A percentile compares a stretch with the other conserved stretches of the same genome.
Evolutionary conservation across 92 coral and sea anemone species (phyloP).

Genomic region (Bergia sp.): DNA sequence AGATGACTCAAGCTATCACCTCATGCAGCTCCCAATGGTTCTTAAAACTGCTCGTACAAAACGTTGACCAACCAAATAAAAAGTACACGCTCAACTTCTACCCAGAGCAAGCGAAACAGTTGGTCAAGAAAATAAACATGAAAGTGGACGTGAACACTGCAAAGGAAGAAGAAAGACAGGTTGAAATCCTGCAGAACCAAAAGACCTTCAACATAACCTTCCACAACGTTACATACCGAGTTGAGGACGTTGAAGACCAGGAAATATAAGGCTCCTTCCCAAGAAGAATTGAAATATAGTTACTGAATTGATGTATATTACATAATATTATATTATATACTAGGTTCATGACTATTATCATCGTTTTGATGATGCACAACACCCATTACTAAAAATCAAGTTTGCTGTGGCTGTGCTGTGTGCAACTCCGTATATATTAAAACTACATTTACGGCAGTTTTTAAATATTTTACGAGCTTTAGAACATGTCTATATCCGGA

Average conservation of each 20-base stretch:
- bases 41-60: background rate
- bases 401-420: too few species aligned
- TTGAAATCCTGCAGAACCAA: background rate
- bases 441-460: too few species aligned
- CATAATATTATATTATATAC: too few species aligned
- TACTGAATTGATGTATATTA: too few species aligned
- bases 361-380: too few species aligned
- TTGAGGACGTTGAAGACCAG: background rate
- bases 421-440: too few species aligned
- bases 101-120: background rate
- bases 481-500: too few species aligned
- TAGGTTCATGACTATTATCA: too few species aligned
- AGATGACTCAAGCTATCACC: background rate
- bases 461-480: too few species aligned
- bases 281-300: too few species aligned
- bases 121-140: background rate
- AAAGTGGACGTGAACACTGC: background rate
- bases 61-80: background rate
- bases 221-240: background rate
- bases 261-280: too few species aligned
- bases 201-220: background rate
- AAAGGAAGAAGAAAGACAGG: background rate
- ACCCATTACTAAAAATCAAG: too few species aligned
- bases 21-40: background rate
- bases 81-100: background rate